A percentile compares a stretch with the other conserved stretches of the same genome.
Conservation (phyloP, 2,797 vertebrate species). For the Nannoperca obscura region DNA sequence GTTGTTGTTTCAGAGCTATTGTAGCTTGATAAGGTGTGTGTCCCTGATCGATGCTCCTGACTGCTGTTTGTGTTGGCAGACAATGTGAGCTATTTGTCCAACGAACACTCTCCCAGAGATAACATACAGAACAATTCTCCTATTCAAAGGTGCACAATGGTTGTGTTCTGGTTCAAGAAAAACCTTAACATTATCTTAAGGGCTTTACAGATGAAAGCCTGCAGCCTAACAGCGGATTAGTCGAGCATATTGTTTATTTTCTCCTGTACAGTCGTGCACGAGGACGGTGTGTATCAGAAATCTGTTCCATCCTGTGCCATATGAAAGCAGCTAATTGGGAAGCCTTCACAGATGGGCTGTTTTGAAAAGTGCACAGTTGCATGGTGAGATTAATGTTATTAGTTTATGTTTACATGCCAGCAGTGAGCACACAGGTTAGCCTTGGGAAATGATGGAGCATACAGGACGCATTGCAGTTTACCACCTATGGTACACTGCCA, state of each 20-base stretch:
- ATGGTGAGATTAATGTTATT: constrained; percentile 64
- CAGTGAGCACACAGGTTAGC: constrained; percentile 41
- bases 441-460: constrained; percentile 33
- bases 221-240: constrained; percentile 42
- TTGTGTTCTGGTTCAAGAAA: constrained; percentile 33
- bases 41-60: constrained; percentile 50
- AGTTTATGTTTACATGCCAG: constrained; percentile 65
- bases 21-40: constrained; percentile 32
- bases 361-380: constrained; percentile 65
- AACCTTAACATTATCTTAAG: constrained; percentile 29
- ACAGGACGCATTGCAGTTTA: constrained; percentile 36
- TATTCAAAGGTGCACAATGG: constrained; percentile 37
- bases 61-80: constrained; percentile 40
- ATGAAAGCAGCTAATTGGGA: constrained; percentile 76
- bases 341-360: constrained; percentile 73
- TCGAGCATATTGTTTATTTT: constrained; percentile 37
- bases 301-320: constrained; percentile 72
- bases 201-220: constrained; percentile 48
- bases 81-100: constrained; percentile 54
- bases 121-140: constrained; percentile 38
- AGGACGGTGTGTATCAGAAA: constrained; percentile 37
- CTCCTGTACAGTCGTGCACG: constrained; percentile 33
- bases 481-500: constrained; percentile 25
- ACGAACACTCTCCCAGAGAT: constrained; percentile 32
- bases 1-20: constrained; percentile 24